phyloP scores from a whole-genome alignment of 2,797 vertebrate genomes.

The Falco naumanni region DNA sequence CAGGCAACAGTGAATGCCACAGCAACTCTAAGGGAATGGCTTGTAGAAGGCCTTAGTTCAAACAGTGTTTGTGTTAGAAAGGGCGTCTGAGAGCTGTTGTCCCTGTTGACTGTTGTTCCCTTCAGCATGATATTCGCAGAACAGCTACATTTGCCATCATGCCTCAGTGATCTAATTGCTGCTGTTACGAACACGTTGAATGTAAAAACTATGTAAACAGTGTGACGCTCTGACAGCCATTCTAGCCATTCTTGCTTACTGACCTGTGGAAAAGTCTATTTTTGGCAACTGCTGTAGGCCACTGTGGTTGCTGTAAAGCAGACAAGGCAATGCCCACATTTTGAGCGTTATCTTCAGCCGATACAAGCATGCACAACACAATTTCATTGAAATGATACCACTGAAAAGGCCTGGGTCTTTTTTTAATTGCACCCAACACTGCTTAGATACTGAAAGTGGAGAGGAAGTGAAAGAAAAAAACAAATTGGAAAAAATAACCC shows the following conservation, averaged over 20 bases:
- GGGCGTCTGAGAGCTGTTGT: background rate
- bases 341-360: background rate
- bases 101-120: background rate
- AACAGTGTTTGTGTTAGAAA: background rate
- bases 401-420: background rate
- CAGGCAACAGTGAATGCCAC: background rate
- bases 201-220: slow-evolving; percentile 66
- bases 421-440: background rate
- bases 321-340: background rate
- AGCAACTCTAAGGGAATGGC: background rate
- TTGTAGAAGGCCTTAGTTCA: background rate
- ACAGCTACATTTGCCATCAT: background rate
- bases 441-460: background rate
- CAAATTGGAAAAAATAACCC: background rate
- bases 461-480: background rate
- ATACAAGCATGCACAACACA: background rate
- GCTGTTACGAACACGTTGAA: slow-evolving; percentile 28
- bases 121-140: background rate
- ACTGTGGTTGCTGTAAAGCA: background rate
- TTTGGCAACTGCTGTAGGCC: slow-evolving; percentile 69
- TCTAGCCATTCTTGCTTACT: slow-evolving; percentile 70
- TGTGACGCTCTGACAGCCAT: slow-evolving; percentile 42
- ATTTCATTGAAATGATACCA: background rate
- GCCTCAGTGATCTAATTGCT: slow-evolving; percentile 49
- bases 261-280: slow-evolving; percentile 75